Evolutionary conservation across 2,797 vertebrate genomes (phyloP).

Genomic region (Poecilia wingei): DNA sequence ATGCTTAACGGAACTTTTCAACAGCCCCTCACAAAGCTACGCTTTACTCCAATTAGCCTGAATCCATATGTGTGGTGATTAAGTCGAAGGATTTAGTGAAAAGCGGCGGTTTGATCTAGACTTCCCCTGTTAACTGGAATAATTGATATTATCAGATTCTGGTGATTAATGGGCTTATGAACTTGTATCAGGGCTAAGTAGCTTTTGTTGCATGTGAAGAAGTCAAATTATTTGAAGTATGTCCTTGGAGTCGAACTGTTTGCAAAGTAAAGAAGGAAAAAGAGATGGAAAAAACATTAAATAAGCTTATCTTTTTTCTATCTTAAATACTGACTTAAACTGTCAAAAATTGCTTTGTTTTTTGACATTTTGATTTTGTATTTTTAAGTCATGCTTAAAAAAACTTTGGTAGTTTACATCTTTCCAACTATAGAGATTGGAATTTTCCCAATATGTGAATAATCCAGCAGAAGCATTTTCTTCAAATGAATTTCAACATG

Average conservation of each 20-base stretch:
- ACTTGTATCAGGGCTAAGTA: slow-evolving; percentile 54
- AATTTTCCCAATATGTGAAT: neutral
- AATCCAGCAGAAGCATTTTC: neutral
- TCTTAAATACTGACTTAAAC: neutral
- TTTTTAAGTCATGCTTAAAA: neutral
- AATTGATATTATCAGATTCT: slow-evolving; percentile 77
- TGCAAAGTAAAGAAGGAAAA: slow-evolving; percentile 23
- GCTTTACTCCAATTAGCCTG: slow-evolving; percentile 73
- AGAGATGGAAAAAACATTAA: slow-evolving; percentile 8
- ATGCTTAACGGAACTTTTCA: slow-evolving; percentile 52
- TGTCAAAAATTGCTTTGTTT: neutral
- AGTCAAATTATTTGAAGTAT: slow-evolving; percentile 46
- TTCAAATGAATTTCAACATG: neutral
- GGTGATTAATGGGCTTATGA: slow-evolving; percentile 72
- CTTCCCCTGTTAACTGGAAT: slow-evolving; percentile 68
- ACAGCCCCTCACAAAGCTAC: slow-evolving; percentile 38
- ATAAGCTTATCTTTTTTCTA: slow-evolving; percentile 9
- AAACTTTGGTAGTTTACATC: neutral
- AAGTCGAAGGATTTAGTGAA: slow-evolving; percentile 62
- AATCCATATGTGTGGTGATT: slow-evolving; percentile 61
- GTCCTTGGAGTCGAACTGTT: slow-evolving; percentile 66
- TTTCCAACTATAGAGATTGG: neutral
- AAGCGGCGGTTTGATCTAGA: slow-evolving; percentile 60
- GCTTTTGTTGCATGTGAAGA: slow-evolving; percentile 60
- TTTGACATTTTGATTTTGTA: neutral